Conservation (phyloP, 2,113 vertebrate genomes). For the Meleagris gallopavo region DNA sequence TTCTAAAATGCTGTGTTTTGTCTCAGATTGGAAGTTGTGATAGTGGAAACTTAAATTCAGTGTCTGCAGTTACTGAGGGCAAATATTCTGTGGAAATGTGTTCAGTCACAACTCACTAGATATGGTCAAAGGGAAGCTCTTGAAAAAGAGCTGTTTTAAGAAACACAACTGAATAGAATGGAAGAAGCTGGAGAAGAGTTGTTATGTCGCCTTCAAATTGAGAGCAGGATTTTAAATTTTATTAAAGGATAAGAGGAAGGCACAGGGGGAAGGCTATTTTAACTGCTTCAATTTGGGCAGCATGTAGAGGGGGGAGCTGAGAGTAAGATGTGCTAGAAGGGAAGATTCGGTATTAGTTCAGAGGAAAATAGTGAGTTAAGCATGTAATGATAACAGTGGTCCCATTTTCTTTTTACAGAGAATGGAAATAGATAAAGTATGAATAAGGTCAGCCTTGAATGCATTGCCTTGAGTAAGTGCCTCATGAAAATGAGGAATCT, state of each 20-base stretch:
- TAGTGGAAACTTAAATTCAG: background rate
- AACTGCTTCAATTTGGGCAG: background rate
- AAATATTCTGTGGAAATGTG: background rate
- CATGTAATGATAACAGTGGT: background rate
- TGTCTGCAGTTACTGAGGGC: background rate
- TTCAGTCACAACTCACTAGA: background rate
- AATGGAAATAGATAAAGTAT: background rate
- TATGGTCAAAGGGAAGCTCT: background rate
- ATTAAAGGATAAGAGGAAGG: background rate
- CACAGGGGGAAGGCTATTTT: background rate
- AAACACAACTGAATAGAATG: background rate
- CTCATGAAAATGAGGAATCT: background rate
- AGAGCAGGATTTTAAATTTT: background rate
- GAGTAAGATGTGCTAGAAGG: background rate
- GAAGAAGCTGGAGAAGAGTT: background rate
- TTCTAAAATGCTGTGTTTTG: background rate
- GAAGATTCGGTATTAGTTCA: background rate
- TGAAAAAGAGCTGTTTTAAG: background rate
- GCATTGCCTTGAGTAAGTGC: background rate
- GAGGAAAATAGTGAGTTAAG: background rate
- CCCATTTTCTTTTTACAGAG: background rate
- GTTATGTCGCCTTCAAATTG: background rate
- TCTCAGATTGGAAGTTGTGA: background rate
- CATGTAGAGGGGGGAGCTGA: background rate
- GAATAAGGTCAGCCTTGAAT: background rate